Evolutionary conservation across 2,888 invertebrate species (phyloP).

Genomic region (Eucriotettix oculatus): DNA sequence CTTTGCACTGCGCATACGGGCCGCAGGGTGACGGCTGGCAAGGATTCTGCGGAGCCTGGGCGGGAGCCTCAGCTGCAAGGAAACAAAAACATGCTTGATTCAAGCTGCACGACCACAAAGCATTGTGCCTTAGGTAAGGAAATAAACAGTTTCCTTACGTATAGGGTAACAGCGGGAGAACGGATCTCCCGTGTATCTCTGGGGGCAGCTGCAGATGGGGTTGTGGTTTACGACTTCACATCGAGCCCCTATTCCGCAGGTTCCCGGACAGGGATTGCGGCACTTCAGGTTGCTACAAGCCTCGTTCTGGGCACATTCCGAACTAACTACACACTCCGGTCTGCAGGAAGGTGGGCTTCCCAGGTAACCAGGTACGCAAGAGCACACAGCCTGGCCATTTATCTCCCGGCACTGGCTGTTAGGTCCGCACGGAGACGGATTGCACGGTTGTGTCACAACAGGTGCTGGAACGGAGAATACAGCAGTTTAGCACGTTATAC

Average conservation of each 20-base stretch:
- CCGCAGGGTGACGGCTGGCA: conserved; percentile 30
- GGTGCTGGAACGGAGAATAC: conserved; percentile 19
- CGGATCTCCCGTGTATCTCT: conserved; percentile 62
- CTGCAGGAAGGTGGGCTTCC: conserved; percentile 54
- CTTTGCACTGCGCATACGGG: conserved; percentile 20
- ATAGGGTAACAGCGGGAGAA: conserved; percentile 49
- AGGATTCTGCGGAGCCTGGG: conserved; percentile 32
- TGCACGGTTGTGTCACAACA: conserved; percentile 40
- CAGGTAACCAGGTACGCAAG: conserved; percentile 45
- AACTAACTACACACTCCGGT: conserved; percentile 53
- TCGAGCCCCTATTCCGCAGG: conserved; percentile 53
- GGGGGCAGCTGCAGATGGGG: conserved; percentile 52
- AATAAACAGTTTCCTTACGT: conserved; percentile 30
- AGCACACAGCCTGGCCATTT: conserved; percentile 54
- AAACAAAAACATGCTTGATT: conserved; percentile 36
- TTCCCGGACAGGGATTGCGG: conserved; percentile 49
- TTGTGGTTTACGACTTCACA: conserved; percentile 57
- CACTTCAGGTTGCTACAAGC: conserved; percentile 55
- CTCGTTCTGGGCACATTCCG: conserved; percentile 47
- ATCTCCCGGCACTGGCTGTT: conserved; percentile 61
- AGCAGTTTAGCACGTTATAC: too few species aligned
- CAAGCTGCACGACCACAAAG: background rate
- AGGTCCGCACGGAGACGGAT: conserved; percentile 57
- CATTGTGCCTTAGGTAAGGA: background rate
- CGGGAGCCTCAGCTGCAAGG: conserved; percentile 9